These are phyloP conservation scores for Slavum lentiscoides DNA, from an alignment of 2,888 invertebrate species.

Conservation along the genomic window DNA sequence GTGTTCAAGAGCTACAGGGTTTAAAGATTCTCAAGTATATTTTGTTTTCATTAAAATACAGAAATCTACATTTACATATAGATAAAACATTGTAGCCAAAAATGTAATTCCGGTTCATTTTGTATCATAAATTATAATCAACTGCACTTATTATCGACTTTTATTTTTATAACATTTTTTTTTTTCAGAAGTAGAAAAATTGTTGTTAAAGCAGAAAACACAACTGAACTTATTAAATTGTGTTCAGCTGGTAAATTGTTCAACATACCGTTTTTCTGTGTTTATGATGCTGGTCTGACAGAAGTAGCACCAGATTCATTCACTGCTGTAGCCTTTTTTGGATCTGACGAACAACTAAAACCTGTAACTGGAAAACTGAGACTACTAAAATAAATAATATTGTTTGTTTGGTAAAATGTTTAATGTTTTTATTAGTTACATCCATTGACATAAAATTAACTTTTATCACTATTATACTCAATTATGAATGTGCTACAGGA, in stretches of 20 bases:
- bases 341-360: constrained; percentile 29
- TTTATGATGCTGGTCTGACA: constrained; percentile 28
- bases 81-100: no score
- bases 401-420: constrained; percentile 24
- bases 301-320: constrained; percentile 27
- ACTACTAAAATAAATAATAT: constrained; percentile 34
- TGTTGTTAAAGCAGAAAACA: constrained; percentile 31
- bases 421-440: constrained; percentile 28
- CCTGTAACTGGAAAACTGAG: constrained; percentile 41
- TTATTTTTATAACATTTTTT: no score
- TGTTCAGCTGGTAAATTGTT: neutral
- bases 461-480: neutral
- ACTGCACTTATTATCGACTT: no score
- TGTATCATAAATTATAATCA: no score
- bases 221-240: neutral
- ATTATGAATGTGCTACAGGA: constrained; percentile 30
- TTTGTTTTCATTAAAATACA: no score
- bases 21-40: no score
- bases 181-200: constrained; percentile 43
- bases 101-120: neutral
- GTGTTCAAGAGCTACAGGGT: no score
- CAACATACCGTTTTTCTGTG: constrained; percentile 31
- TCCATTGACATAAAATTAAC: constrained; percentile 19
- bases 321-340: constrained; percentile 38
- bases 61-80: no score